Base-by-base conservation (phyloP, 2,888 invertebrate genomes). In the Gymnocheta viridis region DNA sequence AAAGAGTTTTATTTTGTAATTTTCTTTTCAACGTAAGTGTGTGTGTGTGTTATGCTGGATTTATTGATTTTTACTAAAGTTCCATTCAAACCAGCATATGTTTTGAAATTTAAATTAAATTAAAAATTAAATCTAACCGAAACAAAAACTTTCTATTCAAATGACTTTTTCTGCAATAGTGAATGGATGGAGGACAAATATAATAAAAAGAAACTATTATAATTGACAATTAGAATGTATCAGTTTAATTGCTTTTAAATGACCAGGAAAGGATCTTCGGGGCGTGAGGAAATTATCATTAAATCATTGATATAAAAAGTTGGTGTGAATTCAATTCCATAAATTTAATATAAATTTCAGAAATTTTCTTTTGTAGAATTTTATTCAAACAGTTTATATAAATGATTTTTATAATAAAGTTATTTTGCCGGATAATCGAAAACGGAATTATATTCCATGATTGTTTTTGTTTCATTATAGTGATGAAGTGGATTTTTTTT, bases 61-160 rank as follows among this genome's bases (percentile, higher is more conserved):
- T 35, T 82, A 82, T 76, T 76, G 76, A 82, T 82, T 82, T 82
- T 58, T 67, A 69, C 64, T 70, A 49, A 58, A 76, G 66, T 76
- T 58, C 10, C 60, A 49, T 41, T 74, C 49, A 47, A 66, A 32
- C 10, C 12, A 47, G 41, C 79, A 76, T 79, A 58, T 74, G 82
- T 64, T 83, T 60, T 12, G n/a, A 47, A 38, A 44, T 44, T 44
- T 44, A 19, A 64, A 54, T 47, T 56, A 9, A 24, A 67, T 41
- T n/a, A 41, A 41, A 19, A 64, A 54, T 47, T 56, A 9, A 24
- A 67, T 41, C 14, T n/a, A 41, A 24, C 14, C 0, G 6, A 7
- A 44, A 41, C 17, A 24, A 64, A 58, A 67, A 70, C 19, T 66
- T 49, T 49, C 6, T 19, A 22, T 17, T 17, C 6, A 17, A 47